phyloP scores from a whole-genome alignment of 2,888 invertebrate genomes.

The Drosophila nigricruria region DNA sequence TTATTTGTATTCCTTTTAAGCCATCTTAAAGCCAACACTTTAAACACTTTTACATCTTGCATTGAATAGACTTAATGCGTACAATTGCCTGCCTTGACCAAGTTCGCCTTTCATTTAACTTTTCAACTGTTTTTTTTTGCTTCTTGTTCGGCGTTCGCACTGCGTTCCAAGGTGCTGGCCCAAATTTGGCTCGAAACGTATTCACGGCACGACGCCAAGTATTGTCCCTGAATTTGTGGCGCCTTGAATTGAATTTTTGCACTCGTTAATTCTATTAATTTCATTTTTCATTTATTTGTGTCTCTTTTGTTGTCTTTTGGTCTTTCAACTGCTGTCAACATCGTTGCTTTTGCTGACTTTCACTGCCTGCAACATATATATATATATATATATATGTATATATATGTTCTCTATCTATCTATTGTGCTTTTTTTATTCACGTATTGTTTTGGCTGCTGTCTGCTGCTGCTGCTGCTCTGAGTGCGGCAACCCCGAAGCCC shows the following conservation, averaged over 20 bases:
- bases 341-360: slow-evolving; percentile 67
- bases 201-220: slow-evolving; percentile 19
- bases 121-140: slow-evolving; percentile 5
- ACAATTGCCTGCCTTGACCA: slow-evolving; percentile 34
- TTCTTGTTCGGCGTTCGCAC: slow-evolving; percentile 1
- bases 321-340: slow-evolving; percentile 33
- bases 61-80: neutral
- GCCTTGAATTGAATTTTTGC: slow-evolving; percentile 68
- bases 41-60: neutral
- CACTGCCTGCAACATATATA: slow-evolving; percentile 44
- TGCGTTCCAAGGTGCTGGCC: slow-evolving; percentile 55
- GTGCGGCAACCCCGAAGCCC: slow-evolving; percentile 54
- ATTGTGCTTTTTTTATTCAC: slow-evolving; percentile 10
- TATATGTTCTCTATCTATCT: neutral
- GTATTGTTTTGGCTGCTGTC: slow-evolving; percentile 24
- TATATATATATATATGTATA: neutral
- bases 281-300: slow-evolving; percentile 63
- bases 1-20: neutral
- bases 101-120: slow-evolving; percentile 26
- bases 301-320: slow-evolving; percentile 28
- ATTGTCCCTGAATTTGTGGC: slow-evolving; percentile 46
- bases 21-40: neutral
- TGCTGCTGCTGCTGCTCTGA: slow-evolving; percentile 9
- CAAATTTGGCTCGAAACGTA: slow-evolving; percentile 38
- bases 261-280: slow-evolving; percentile 74